Conservation (phyloP, 2,113 vertebrate species). For the Crotophaga sulcirostris region DNA sequence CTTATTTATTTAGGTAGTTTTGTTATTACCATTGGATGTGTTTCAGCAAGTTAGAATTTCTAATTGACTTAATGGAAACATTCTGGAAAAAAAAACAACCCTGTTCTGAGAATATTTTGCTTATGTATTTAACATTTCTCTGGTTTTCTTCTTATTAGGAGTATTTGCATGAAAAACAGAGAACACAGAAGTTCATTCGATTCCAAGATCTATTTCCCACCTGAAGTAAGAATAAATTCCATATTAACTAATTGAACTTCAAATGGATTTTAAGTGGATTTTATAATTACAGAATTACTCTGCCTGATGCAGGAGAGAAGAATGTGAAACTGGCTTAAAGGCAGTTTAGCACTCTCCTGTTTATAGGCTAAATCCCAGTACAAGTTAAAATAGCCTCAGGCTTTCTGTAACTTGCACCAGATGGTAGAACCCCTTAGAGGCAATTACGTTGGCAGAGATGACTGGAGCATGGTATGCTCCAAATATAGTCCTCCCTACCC, state of each 20-base stretch:
- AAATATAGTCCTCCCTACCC: constrained; percentile 31
- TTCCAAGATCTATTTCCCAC: constrained; percentile 32
- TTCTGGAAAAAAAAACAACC: background rate
- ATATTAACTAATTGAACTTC: constrained; percentile 19
- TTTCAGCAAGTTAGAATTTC: constrained; percentile 43
- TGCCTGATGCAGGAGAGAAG: background rate
- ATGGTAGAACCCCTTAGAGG: constrained; percentile 49
- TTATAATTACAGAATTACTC: background rate
- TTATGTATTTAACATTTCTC: background rate
- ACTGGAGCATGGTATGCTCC: constrained; percentile 1
- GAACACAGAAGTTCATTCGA: background rate
- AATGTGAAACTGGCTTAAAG: background rate
- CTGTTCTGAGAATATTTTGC: background rate
- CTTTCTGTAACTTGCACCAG: constrained; percentile 54
- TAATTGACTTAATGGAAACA: constrained; percentile 50
- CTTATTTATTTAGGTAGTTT: constrained; percentile 45
- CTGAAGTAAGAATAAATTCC: constrained; percentile 39
- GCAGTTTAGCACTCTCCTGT: background rate
- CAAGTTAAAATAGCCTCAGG: constrained; percentile 36
- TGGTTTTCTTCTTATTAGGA: constrained; percentile 10
- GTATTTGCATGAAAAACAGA: background rate
- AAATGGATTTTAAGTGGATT: constrained; percentile 2
- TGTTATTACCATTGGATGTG: constrained; percentile 2
- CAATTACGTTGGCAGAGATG: constrained; percentile 33
- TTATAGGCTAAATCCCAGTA: background rate